These are phyloP conservation scores for Peromyscus aztecus DNA, from an alignment of 2,797 vertebrate genomes.

Conservation along the genomic window DNA sequence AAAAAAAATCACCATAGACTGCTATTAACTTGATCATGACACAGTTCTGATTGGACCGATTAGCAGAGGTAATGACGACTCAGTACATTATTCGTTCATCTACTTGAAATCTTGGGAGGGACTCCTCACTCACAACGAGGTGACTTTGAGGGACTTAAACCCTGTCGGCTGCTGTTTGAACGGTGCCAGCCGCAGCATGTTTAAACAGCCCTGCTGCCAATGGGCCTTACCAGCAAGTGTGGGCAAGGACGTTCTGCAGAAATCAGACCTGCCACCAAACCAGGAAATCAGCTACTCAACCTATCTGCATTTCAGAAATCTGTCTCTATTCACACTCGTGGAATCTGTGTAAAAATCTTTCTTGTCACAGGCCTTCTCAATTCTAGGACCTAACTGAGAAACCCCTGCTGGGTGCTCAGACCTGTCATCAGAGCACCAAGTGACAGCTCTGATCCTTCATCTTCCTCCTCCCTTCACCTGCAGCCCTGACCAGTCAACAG, in stretches of 20 bases:
- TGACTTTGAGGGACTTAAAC: constrained; percentile 30
- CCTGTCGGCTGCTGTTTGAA: constrained; percentile 22
- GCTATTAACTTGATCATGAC: constrained; percentile 18
- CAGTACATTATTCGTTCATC: not conserved
- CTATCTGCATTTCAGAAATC: not conserved
- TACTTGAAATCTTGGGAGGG: constrained; percentile 68
- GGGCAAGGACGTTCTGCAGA: constrained; percentile 67
- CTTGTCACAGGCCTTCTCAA: not conserved
- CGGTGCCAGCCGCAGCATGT: constrained; percentile 70
- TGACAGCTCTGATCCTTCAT: fast-evolving
- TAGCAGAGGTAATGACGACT: not conserved
- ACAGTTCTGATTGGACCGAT: not conserved
- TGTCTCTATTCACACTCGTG: not conserved
- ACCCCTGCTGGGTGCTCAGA: not conserved
- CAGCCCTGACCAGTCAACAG: not conserved
- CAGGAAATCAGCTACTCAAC: constrained; percentile 44
- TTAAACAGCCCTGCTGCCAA: constrained; percentile 48
- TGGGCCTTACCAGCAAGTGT: constrained; percentile 70
- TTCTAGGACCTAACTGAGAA: not conserved
- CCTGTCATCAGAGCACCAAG: not conserved
- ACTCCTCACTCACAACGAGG: not conserved
- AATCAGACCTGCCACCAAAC: constrained; percentile 59
- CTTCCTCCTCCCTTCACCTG: not conserved
- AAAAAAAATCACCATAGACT: not conserved
- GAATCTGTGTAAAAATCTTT: constrained; percentile 46